These are phyloP conservation scores for Axea sp. DNA, from an alignment of 2,888 invertebrate species.

Conservation along the genomic window DNA sequence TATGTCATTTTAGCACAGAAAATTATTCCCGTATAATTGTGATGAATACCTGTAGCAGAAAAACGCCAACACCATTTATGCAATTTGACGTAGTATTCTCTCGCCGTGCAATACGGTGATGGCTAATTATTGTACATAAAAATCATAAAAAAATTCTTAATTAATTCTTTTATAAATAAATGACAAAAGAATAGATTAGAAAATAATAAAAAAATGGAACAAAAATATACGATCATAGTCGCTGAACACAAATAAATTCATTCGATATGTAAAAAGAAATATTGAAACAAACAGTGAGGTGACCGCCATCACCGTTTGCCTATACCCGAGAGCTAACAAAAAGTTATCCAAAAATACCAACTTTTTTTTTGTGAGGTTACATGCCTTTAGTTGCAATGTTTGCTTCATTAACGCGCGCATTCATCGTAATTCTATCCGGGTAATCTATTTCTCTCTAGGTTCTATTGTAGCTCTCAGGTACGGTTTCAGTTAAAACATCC, in stretches of 20 bases:
- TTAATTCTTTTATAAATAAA: conserved; percentile 9
- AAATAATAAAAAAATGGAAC: conserved; percentile 16
- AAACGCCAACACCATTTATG: conserved; percentile 8
- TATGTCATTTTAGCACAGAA: no score
- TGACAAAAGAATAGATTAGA: conserved; percentile 1
- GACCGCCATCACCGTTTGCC: conserved; percentile 44
- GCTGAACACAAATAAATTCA: conserved; percentile 25
- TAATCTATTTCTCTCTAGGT: conserved; percentile 40
- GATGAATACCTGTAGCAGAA: conserved; percentile 5
- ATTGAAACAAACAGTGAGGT: conserved; percentile 16
- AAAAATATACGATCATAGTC: conserved; percentile 29
- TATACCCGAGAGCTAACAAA: conserved; percentile 59
- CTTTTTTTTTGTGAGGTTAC: conserved; percentile 21
- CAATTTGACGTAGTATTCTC: conserved; percentile 20
- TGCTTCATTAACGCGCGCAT: conserved; percentile 6
- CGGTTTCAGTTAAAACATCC: conserved; percentile 49
- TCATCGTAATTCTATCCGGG: conserved; percentile 15
- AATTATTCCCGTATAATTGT: no score
- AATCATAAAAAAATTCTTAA: no score
- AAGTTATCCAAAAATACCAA: conserved; percentile 46
- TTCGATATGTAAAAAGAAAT: conserved; percentile 18
- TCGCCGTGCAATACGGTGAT: conserved; percentile 44
- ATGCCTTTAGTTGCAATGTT: not conserved
- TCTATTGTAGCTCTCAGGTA: conserved; percentile 74
- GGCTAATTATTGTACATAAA: conserved; percentile 14